Conservation (phyloP, 2,113 vertebrate species). For the Planiliza haematocheilus region DNA sequence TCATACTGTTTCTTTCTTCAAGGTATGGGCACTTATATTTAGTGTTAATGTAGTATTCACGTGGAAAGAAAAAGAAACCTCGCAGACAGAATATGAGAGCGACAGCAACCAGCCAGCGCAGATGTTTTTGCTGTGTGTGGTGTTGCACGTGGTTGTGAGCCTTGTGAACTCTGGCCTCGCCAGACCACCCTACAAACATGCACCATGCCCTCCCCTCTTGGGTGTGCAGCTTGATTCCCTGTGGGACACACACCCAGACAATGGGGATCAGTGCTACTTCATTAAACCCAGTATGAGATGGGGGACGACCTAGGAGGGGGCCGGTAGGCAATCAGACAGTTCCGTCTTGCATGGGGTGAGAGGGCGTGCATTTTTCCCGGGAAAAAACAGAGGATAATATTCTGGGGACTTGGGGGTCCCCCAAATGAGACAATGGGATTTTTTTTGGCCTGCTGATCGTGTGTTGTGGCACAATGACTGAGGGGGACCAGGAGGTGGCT, state of each 20-base stretch:
- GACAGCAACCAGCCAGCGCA: not conserved
- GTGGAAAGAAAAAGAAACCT: not conserved
- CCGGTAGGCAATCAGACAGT: constrained; percentile 57
- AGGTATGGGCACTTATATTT: not conserved
- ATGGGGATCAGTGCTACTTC: constrained; percentile 80
- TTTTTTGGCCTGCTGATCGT: constrained; percentile 60
- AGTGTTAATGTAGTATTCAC: no score
- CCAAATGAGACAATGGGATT: constrained; percentile 61
- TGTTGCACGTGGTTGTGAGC: constrained; percentile 53
- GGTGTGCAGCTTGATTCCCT: constrained; percentile 71
- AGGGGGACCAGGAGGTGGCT: constrained; percentile 23
- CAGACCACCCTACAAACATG: constrained; percentile 60
- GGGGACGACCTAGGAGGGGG: constrained; percentile 32
- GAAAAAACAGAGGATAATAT: constrained; percentile 66
- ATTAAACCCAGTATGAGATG: constrained; percentile 76
- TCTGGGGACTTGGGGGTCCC: constrained; percentile 27
- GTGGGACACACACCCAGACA: constrained; percentile 78
- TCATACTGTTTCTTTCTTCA: not conserved
- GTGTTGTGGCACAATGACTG: constrained; percentile 46
- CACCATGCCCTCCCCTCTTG: constrained; percentile 52
- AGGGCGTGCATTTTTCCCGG: constrained; percentile 70
- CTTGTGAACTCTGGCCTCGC: constrained; percentile 61
- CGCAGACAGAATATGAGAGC: not conserved
- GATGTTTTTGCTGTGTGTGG: constrained; percentile 54
- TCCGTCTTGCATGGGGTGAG: constrained; percentile 42